These are phyloP conservation scores for Notolabrus celidotus DNA, from an alignment of 2,797 vertebrate genomes.

Conservation along the genomic window DNA sequence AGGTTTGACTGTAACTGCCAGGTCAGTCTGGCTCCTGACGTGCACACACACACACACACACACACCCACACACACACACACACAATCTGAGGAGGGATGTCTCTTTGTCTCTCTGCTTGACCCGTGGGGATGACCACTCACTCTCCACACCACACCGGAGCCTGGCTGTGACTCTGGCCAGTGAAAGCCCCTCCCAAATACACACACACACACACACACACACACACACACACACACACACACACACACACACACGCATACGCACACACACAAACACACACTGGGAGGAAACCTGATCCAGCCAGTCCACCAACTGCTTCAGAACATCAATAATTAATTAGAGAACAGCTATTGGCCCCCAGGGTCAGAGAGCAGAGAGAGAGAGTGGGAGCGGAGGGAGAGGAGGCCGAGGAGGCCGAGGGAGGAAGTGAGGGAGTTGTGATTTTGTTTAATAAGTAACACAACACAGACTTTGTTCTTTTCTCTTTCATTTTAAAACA, in stretches of 20 bases:
- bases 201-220: constrained; percentile 9
- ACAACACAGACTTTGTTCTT: constrained; percentile 76
- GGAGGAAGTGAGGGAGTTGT: constrained; percentile 60
- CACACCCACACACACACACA: constrained; percentile 12
- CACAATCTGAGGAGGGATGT: not conserved
- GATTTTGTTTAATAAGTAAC: constrained; percentile 87
- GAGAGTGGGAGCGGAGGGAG: constrained; percentile 11
- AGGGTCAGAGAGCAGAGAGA: constrained; percentile 84
- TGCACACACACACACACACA: constrained; percentile 18
- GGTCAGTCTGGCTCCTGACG: constrained; percentile 58
- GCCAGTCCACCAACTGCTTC: constrained; percentile 86
- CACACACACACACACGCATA: constrained; percentile 6
- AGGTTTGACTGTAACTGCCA: constrained; percentile 49
- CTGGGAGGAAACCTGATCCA: constrained; percentile 81
- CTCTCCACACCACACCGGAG: constrained; percentile 66
- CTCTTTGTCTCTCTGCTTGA: constrained; percentile 52
- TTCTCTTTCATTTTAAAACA: constrained; percentile 63
- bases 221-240: constrained; percentile 10
- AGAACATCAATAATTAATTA: constrained; percentile 93
- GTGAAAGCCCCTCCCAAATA: constrained; percentile 57
- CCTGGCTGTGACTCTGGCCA: constrained; percentile 75
- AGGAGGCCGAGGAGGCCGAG: constrained; percentile 19
- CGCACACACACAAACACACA: not conserved
- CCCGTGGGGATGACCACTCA: constrained; percentile 72
- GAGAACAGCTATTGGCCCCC: constrained; percentile 87